These are phyloP conservation scores for Promerops cafer DNA, from an alignment of 2,113 vertebrate genomes.

Conservation along the genomic window DNA sequence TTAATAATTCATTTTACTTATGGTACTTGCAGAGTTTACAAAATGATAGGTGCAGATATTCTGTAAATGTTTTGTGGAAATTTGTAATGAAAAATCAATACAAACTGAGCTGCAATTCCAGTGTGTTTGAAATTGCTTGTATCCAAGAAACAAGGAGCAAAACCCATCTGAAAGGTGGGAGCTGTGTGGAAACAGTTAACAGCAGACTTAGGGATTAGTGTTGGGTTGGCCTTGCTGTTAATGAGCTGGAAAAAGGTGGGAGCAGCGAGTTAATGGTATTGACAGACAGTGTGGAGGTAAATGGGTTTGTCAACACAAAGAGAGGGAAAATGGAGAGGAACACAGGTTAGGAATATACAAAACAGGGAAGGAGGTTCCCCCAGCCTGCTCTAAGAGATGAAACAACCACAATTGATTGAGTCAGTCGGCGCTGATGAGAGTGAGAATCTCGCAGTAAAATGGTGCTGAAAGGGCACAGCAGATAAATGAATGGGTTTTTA, in stretches of 20 bases:
- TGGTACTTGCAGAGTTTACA: background rate
- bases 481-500: background rate
- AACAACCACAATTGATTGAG: background rate
- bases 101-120: background rate
- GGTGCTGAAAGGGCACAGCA: background rate
- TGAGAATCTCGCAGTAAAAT: background rate
- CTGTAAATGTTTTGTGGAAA: background rate
- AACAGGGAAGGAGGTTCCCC: background rate
- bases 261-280: conserved; percentile 16
- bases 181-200: background rate
- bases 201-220: background rate
- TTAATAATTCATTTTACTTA: background rate
- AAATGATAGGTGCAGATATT: background rate
- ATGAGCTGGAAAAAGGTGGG: conserved; percentile 30
- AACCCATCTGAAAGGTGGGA: background rate
- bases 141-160: background rate
- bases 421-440: background rate
- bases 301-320: conserved; percentile 11
- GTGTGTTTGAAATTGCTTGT: background rate
- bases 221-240: background rate
- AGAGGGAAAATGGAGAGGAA: background rate
- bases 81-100: background rate
- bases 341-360: background rate
- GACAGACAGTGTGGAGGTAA: background rate
- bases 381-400: background rate